Evolutionary conservation across 2,797 vertebrate genomes (phyloP).

Genomic region (Pteropus rufus): DNA sequence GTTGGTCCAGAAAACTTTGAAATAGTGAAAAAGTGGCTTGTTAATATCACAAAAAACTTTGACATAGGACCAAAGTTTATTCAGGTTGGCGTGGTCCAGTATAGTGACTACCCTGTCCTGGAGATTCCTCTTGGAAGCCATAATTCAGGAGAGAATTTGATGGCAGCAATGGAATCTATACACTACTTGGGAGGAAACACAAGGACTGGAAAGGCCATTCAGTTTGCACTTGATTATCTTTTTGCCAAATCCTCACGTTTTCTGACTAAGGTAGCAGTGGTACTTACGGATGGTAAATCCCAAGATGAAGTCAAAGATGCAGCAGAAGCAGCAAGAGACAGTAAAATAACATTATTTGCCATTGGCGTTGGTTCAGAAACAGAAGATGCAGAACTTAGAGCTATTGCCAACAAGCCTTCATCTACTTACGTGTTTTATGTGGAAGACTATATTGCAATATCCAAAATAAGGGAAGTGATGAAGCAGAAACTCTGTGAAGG

Average conservation of each 20-base stretch:
- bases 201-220: constrained; percentile 93
- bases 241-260: constrained; percentile 94
- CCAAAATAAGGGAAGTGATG: constrained; percentile 96
- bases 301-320: constrained; percentile 94
- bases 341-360: constrained; percentile 94
- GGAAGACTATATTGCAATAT: constrained; percentile 96
- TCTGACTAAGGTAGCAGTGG: constrained; percentile 94
- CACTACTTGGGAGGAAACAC: constrained; percentile 97
- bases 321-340: constrained; percentile 93
- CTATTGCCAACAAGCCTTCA: constrained; percentile 96
- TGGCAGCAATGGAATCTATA: constrained; percentile 91
- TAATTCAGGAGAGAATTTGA: constrained; percentile 86
- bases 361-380: constrained; percentile 95
- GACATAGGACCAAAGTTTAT: constrained; percentile 97
- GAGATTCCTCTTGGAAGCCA: constrained; percentile 94
- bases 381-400: constrained; percentile 90
- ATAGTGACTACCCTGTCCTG: constrained; percentile 94
- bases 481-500: constrained; percentile 99
- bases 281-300: constrained; percentile 97
- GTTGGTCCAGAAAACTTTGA: constrained; percentile 98
- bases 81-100: constrained; percentile 97
- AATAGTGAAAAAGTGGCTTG: constrained; percentile 96
- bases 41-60: constrained; percentile 96
- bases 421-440: constrained; percentile 97
- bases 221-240: constrained; percentile 93